These are phyloP conservation scores for Mycetomoellerius zeteki DNA, from an alignment of 1,140 invertebrate genomes.

Conservation along the genomic window DNA sequence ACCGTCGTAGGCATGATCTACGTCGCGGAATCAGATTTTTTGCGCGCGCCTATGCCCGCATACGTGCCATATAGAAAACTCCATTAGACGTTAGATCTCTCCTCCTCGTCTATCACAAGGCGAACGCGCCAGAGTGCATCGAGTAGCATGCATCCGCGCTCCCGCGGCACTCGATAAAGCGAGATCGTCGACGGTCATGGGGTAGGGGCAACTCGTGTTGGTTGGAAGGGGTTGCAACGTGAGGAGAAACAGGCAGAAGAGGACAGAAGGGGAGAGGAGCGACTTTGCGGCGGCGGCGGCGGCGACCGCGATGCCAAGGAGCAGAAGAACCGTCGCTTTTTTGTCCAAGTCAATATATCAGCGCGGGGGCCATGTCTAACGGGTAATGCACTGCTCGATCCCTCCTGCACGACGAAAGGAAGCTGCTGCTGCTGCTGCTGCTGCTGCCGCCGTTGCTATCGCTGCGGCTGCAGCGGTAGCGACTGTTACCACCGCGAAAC, in stretches of 20 bases:
- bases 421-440: conserved; percentile 64
- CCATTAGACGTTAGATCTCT: conserved; percentile 72
- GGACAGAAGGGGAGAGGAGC: conserved; percentile 25
- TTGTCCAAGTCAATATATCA: conserved; percentile 85
- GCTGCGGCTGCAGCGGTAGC: conserved; percentile 23
- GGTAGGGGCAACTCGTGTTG: conserved; percentile 38
- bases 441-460: conserved; percentile 25
- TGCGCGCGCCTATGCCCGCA: conserved; percentile 59
- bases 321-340: conserved; percentile 84
- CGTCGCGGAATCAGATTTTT: conserved; percentile 61
- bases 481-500: conserved; percentile 54
- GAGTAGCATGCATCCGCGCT: conserved; percentile 34
- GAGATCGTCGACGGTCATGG: conserved; percentile 30
- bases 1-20: conserved; percentile 61
- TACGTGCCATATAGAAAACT: conserved; percentile 66
- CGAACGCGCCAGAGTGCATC: conserved; percentile 13
- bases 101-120: conserved; percentile 38
- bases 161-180: conserved; percentile 50
- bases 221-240: conserved; percentile 56
- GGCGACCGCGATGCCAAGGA: conserved; percentile 76
- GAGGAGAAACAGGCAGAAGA: conserved; percentile 30
- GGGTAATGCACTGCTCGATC: conserved; percentile 83
- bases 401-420: conserved; percentile 73
- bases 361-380: conserved; percentile 85
- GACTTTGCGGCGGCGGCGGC: conserved; percentile 65